Evolutionary conservation across 2,113 vertebrate genomes (phyloP).

Genomic region (Parotia lawesii): DNA sequence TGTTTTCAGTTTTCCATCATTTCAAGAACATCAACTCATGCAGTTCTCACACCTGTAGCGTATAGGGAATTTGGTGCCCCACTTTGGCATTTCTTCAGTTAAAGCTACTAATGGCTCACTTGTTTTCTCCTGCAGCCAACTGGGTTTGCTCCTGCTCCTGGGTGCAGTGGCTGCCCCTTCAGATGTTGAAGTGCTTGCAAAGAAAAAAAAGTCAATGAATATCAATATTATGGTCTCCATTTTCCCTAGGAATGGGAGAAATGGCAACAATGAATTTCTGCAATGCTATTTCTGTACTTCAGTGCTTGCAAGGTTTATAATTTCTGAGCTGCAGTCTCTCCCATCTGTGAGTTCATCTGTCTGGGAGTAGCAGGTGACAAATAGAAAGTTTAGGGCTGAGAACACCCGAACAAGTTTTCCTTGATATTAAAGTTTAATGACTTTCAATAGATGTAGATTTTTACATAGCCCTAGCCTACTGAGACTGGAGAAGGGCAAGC

Average conservation of each 20-base stretch:
- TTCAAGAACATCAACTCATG: background rate
- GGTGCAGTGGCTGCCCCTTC: background rate
- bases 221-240: background rate
- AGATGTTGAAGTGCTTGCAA: background rate
- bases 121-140: background rate
- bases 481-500: background rate
- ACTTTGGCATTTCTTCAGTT: background rate
- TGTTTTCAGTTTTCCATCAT: background rate
- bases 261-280: background rate
- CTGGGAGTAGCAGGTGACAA: constrained; percentile 9
- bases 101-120: background rate
- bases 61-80: background rate
- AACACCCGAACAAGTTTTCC: background rate
- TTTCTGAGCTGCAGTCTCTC: background rate
- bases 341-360: background rate
- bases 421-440: constrained; percentile 21
- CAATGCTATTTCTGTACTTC: background rate
- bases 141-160: background rate
- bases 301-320: background rate
- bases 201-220: background rate
- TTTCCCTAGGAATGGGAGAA: background rate
- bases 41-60: background rate
- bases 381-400: background rate
- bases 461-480: background rate
- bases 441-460: background rate